These are phyloP conservation scores for Sebastes minor DNA, from an alignment of 2,797 vertebrate genomes.

Conservation along the genomic window DNA sequence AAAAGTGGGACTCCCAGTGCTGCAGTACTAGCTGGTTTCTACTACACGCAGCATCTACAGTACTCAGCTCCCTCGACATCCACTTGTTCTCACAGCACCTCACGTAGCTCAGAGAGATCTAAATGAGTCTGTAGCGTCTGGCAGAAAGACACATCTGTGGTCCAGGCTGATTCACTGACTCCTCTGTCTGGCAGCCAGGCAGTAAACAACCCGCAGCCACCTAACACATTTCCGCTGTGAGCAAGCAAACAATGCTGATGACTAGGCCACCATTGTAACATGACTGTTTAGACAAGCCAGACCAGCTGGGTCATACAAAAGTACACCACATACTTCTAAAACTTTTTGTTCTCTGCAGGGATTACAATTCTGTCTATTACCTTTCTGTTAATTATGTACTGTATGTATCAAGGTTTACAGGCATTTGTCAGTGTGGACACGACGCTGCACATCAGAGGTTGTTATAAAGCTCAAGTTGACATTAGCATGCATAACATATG, in stretches of 20 bases:
- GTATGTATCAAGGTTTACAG: not conserved
- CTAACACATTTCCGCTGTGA: slow-evolving; percentile 35
- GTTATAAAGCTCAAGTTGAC: not conserved
- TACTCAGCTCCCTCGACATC: not conserved
- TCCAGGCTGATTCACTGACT: slow-evolving; percentile 52
- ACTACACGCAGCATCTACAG: not conserved
- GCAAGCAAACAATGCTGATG: slow-evolving; percentile 37
- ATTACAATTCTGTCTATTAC: not conserved
- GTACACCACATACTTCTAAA: not conserved
- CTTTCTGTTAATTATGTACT: not conserved
- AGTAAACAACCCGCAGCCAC: slow-evolving; percentile 56
- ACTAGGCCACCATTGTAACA: slow-evolving; percentile 2
- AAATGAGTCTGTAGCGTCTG: slow-evolving; percentile 63
- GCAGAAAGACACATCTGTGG: slow-evolving; percentile 42
- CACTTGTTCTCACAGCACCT: not conserved
- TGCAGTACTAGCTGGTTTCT: not conserved
- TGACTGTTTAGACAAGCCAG: slow-evolving; percentile 38
- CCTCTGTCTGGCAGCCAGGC: slow-evolving; percentile 53
- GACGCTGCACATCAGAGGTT: not conserved
- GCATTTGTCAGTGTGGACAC: not conserved
- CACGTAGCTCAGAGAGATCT: slow-evolving; percentile 6
- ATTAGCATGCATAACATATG: not conserved
- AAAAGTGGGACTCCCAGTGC: not conserved
- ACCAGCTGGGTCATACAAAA: slow-evolving; percentile 8
- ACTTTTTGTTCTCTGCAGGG: not conserved